Conservation (phyloP, 2,888 invertebrate species). For the Trilocha varians region DNA sequence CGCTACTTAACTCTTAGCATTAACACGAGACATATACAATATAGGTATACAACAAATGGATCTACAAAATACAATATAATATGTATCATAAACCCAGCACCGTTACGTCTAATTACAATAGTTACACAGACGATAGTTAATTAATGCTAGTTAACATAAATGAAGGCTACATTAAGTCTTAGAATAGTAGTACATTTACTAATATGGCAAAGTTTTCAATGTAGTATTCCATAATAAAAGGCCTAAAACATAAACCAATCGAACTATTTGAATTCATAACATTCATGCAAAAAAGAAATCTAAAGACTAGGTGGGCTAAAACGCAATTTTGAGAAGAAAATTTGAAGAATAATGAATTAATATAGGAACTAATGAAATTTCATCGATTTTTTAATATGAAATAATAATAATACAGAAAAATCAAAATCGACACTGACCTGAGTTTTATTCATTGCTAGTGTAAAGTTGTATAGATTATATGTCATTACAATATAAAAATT, state of each 20-base stretch:
- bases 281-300: slow-evolving; percentile 48
- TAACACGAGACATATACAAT: slow-evolving; percentile 58
- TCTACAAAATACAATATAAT: slow-evolving; percentile 60
- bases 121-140: slow-evolving; percentile 62
- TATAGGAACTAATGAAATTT: background rate
- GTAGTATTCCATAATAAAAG: slow-evolving; percentile 57
- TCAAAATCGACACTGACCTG: slow-evolving; percentile 33
- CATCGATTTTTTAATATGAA: slow-evolving; percentile 16
- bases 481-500: slow-evolving; percentile 1
- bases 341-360: slow-evolving; percentile 5
- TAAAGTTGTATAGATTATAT: slow-evolving; percentile 1
- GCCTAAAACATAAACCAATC: slow-evolving; percentile 50
- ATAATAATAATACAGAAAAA: slow-evolving; percentile 20
- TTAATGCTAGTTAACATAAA: slow-evolving; percentile 47
- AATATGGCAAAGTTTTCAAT: slow-evolving; percentile 74
- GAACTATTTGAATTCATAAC: slow-evolving; percentile 49
- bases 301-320: slow-evolving; percentile 71
- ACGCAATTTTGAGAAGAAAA: slow-evolving; percentile 43
- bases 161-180: slow-evolving; percentile 62
- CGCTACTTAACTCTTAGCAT: slow-evolving; percentile 48
- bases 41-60: slow-evolving; percentile 57
- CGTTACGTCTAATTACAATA: slow-evolving; percentile 65
- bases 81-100: slow-evolving; percentile 69
- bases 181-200: slow-evolving; percentile 67
- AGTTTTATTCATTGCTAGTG: slow-evolving; percentile 4